phyloP scores from a whole-genome alignment of 2,113 vertebrate genomes.

The Hyla sarda region DNA sequence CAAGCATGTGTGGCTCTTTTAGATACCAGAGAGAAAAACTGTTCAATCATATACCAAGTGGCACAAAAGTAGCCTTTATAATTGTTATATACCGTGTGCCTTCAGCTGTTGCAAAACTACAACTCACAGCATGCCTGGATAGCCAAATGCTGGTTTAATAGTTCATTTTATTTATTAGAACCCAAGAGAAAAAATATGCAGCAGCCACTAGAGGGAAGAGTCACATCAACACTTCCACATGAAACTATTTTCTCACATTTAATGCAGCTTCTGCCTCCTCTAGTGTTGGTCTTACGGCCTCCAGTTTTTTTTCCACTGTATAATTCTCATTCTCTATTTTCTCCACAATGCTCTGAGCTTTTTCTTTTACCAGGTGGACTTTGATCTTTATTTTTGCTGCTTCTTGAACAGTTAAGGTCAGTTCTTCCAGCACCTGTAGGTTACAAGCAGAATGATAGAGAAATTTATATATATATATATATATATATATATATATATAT shows the following conservation, averaged over 20 bases:
- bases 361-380: constrained; percentile 97
- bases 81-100: too few species aligned
- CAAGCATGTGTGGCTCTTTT: too few species aligned
- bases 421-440: constrained; percentile 90
- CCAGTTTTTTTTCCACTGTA: constrained; percentile 87
- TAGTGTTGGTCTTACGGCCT: constrained; percentile 89
- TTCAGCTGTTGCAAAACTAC: too few species aligned
- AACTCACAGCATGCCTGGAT: too few species aligned
- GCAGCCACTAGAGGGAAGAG: constrained; percentile 21
- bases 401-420: constrained; percentile 92
- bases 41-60: too few species aligned
- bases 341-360: constrained; percentile 92
- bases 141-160: too few species aligned
- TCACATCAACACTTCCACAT: not conserved
- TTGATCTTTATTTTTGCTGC: constrained; percentile 91
- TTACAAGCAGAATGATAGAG: not conserved
- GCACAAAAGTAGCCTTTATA: too few species aligned
- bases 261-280: constrained; percentile 90
- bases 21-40: too few species aligned
- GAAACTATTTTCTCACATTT: constrained; percentile 71
- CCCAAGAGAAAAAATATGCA: too few species aligned
- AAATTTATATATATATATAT: too few species aligned
- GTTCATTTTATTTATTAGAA: too few species aligned
- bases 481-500: too few species aligned
- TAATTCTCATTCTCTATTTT: constrained; percentile 91